Evolutionary conservation across 2,113 vertebrate species (phyloP).

Genomic region (Gyps fulvus): DNA sequence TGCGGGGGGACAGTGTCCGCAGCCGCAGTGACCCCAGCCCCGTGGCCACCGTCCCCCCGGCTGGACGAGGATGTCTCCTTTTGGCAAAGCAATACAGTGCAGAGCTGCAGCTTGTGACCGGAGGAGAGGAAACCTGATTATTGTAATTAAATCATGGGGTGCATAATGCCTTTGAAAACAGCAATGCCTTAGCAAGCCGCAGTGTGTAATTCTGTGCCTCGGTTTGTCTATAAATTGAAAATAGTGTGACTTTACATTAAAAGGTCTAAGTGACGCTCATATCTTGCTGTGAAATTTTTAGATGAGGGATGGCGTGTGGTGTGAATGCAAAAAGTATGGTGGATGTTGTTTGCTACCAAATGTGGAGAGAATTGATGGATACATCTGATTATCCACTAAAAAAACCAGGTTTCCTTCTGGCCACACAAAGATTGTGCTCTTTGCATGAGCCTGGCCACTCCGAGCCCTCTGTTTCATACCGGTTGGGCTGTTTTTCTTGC

Average conservation of each 20-base stretch:
- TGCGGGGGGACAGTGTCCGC: neutral
- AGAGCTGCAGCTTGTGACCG: neutral
- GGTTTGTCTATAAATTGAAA: neutral
- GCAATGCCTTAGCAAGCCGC: accelerated
- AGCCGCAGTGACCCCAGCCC: neutral
- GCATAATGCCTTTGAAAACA: neutral
- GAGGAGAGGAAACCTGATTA: neutral
- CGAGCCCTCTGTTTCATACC: neutral
- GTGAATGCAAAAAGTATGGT: neutral
- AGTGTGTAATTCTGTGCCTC: neutral
- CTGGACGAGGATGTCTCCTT: neutral
- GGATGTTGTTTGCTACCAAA: neutral
- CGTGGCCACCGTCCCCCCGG: accelerated
- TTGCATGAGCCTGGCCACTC: accelerated
- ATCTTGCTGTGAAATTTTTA: neutral
- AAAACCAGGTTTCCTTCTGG: neutral
- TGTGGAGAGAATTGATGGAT: neutral
- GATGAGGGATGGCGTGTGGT: neutral
- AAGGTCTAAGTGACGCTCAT: neutral
- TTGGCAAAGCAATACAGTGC: accelerated
- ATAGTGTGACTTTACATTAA: accelerated
- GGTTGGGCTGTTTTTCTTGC: neutral
- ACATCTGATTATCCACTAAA: neutral
- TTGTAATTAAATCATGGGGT: neutral
- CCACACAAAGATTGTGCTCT: accelerated